Evolutionary conservation across 2,888 invertebrate genomes (phyloP), one percentile per base, ranked within the genome.

Genomic region (Spisula subtruncata): DNA sequence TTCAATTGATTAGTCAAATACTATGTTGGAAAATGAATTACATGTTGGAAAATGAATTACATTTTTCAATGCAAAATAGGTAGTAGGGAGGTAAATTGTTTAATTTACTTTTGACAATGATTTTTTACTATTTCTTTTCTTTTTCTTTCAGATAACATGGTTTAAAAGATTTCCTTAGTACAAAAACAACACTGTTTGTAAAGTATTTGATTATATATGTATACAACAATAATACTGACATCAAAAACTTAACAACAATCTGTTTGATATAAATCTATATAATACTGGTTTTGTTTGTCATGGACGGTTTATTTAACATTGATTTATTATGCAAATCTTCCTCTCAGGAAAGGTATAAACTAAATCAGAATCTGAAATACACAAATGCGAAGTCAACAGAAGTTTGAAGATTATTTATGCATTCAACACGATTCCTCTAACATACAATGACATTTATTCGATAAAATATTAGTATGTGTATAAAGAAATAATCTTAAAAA

Each of bases 191-290:
- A 25, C n/a, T 66, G 60, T 25, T 12, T 2, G 6, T 66, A 25
- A 66, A 66, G 6, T 66, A 25, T 66, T 66, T 66, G 60, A 66
- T 66, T 25, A 66, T 66, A 66, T 6, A 66, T 66, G n/a, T 66
- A 66, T 66, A 66, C 25, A 66, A 66, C 6, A 66, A 66, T 66
- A 66, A 66, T 66, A 66, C 60, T 66, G 60, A 25, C n/a, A 66
- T 25, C 25, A 25, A 66, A 66, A 66, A 66, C 60, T 66, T 66
- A 66, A 66, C 60, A 66, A 66, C 1, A 25, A 66, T 66, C 25
- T 25, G 60, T 66, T 66, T 66, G 25, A 66, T 66, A 66, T 66
- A 66, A 66, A 66, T 66, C 60, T 25, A 66, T n/a, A n/a, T 66
- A 66, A 66, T 66, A 66, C 60, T 66, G 60, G 25, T 25, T 66